phyloP scores from a whole-genome alignment of 2,888 invertebrate species.

The Idaea aversata region DNA sequence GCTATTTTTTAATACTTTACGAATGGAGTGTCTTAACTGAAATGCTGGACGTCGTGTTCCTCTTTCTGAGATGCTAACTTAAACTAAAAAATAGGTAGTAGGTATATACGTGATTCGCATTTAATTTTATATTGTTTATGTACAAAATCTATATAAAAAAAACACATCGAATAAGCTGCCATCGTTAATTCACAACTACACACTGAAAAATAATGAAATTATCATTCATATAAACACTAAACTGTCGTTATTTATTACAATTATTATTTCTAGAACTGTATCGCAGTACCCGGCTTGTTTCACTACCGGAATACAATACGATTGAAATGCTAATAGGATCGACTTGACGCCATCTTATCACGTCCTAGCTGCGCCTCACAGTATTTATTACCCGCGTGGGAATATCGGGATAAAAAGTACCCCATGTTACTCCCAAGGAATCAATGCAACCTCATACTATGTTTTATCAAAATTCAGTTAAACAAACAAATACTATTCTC shows the following conservation, averaged over 20 bases:
- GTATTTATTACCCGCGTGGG: background rate
- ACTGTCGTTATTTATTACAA: conserved; percentile 4
- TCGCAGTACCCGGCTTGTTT: background rate
- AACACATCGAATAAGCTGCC: conserved; percentile 57
- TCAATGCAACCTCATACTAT: no score
- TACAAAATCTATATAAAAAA: conserved; percentile 41
- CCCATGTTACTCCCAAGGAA: no score
- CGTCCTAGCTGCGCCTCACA: background rate
- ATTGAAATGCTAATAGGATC: background rate
- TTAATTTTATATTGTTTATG: conserved; percentile 46
- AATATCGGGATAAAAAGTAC: background rate
- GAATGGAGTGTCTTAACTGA: conserved; percentile 45
- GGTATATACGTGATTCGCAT: conserved; percentile 48
- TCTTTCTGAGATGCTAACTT: background rate
- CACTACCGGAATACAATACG: background rate
- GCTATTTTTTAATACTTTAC: conserved; percentile 53
- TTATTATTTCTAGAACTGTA: background rate
- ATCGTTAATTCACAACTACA: conserved; percentile 43
- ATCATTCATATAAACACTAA: background rate
- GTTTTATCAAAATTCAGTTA: no score
- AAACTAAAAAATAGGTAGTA: conserved; percentile 30
- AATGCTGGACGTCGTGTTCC: conserved; percentile 24
- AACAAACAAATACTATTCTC: no score
- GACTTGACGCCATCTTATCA: background rate
- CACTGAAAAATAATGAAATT: conserved; percentile 8